Evolutionary conservation across 1,140 invertebrate species (phyloP).

Genomic region (Lepeophtheirus salmonis): DNA sequence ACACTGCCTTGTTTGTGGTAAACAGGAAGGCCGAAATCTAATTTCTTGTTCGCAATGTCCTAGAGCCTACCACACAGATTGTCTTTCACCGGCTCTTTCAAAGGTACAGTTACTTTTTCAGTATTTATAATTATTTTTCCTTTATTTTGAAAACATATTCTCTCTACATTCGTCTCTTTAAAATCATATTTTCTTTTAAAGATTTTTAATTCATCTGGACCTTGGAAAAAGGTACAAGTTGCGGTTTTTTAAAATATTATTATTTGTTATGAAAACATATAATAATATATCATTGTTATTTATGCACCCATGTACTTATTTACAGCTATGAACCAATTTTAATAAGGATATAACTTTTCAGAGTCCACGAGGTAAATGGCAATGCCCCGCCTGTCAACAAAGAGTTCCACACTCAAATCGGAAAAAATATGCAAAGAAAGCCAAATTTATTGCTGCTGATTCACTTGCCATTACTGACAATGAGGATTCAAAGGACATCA

Average conservation of each 20-base stretch:
- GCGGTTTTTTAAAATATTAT: no score
- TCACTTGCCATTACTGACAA: no score
- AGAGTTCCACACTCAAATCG: no score
- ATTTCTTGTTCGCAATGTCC: slow-evolving; percentile 71
- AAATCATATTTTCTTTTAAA: background rate
- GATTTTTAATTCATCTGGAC: slow-evolving; percentile 1
- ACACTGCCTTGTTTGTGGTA: slow-evolving; percentile 32
- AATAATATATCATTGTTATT: no score
- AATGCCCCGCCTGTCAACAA: slow-evolving; percentile 59
- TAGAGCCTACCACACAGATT: slow-evolving; percentile 74
- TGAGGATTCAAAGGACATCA: no score
- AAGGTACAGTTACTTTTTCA: slow-evolving; percentile 37
- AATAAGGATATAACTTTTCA: slow-evolving; percentile 25
- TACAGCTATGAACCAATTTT: no score
- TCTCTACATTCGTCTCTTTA: background rate
- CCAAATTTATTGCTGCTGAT: no score
- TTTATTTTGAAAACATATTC: background rate
- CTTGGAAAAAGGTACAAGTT: slow-evolving; percentile 7
- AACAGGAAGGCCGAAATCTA: slow-evolving; percentile 43
- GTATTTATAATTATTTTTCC: background rate
- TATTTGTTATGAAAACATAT: no score
- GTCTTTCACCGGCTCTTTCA: slow-evolving; percentile 61
- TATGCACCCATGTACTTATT: no score
- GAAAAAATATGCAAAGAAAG: no score
- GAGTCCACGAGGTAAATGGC: slow-evolving; percentile 66